phyloP scores from a whole-genome alignment of 2,797 vertebrate species.

The Syndactyla subalaris region DNA sequence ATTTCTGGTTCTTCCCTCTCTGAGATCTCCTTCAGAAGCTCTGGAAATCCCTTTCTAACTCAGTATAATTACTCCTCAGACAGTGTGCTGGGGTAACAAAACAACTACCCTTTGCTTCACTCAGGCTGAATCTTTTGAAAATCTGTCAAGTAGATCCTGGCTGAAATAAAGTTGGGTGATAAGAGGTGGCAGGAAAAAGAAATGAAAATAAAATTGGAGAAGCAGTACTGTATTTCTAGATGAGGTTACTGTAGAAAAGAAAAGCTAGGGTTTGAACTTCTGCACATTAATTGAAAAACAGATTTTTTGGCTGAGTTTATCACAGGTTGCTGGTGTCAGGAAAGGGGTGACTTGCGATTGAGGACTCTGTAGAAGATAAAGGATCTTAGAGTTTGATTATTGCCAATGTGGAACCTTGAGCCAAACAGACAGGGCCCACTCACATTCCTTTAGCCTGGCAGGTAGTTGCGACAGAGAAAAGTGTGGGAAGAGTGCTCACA shows the following conservation, averaged over 20 bases:
- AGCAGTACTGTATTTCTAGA: not conserved
- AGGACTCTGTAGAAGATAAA: not conserved
- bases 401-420: not conserved
- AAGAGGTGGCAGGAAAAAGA: not conserved
- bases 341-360: not conserved
- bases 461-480: not conserved
- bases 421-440: not conserved
- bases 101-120: not conserved
- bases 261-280: not conserved
- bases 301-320: not conserved
- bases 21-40: not conserved
- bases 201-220: not conserved
- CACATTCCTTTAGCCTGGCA: not conserved
- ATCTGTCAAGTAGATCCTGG: not conserved
- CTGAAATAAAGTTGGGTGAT: not conserved
- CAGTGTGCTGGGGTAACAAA: not conserved
- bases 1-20: not conserved
- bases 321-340: not conserved
- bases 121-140: not conserved
- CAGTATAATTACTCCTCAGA: not conserved
- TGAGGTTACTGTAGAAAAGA: not conserved
- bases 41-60: not conserved
- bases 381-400: not conserved
- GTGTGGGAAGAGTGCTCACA: accelerated
- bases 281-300: not conserved